Conservation (phyloP, 1,140 invertebrate genomes). For the Lethrus apterus region DNA sequence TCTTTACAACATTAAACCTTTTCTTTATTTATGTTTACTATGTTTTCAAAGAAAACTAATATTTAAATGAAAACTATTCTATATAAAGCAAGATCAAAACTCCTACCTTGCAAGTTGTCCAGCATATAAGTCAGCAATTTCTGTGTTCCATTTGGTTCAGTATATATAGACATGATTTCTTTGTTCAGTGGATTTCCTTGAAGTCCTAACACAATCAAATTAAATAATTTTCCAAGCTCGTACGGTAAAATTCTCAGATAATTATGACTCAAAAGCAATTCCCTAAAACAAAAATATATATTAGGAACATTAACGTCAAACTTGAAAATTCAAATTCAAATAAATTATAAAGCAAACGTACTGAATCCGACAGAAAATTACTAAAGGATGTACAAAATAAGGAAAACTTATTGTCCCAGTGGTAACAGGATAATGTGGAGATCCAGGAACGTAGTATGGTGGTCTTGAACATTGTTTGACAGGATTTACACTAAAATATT, state of each 20-base stretch:
- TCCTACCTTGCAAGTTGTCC: constrained; percentile 87
- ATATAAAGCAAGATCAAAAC: neutral
- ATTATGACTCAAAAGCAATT: constrained; percentile 92
- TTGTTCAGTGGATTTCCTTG: constrained; percentile 91
- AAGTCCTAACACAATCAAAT: constrained; percentile 82
- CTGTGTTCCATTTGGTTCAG: constrained; percentile 85
- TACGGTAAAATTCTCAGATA: constrained; percentile 87
- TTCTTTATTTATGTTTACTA: too few species aligned
- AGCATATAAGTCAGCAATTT: constrained; percentile 91
- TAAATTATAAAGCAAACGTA: constrained; percentile 3
- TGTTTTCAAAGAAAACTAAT: too few species aligned
- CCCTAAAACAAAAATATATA: constrained; percentile 72
- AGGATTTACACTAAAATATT: constrained; percentile 10
- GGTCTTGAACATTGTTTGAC: constrained; percentile 8
- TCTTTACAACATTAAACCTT: too few species aligned
- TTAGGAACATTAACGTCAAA: neutral
- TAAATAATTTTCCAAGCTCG: constrained; percentile 96
- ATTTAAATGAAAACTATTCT: too few species aligned
- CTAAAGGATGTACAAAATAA: neutral
- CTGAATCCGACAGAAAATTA: constrained; percentile 2
- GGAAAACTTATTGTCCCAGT: constrained; percentile 5
- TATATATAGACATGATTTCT: constrained; percentile 86
- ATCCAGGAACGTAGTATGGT: constrained; percentile 1
- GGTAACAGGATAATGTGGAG: constrained; percentile 5
- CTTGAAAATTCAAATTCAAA: neutral